phyloP scores from a whole-genome alignment of 2,888 invertebrate genomes.

The Caenorhabditis imperialis region DNA sequence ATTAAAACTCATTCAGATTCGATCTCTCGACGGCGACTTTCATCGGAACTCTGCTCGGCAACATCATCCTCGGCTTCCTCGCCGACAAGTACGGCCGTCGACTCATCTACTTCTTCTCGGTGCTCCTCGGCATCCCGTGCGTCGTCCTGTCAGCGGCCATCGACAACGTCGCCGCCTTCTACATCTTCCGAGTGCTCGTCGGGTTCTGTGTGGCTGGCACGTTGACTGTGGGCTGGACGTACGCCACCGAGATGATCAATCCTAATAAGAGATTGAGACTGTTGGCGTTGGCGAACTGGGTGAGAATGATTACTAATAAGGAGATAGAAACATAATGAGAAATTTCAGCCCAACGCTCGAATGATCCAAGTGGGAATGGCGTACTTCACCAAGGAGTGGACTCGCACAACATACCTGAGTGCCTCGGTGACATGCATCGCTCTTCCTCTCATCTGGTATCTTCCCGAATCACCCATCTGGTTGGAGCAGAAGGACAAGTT shows the following conservation, averaged over 20 bases:
- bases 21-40: constrained; percentile 33
- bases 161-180: constrained; percentile 23
- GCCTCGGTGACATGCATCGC: constrained; percentile 27
- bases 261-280: constrained; percentile 34
- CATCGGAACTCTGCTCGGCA: constrained; percentile 50
- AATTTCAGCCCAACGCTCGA: constrained; percentile 47
- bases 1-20: constrained; percentile 12
- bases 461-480: constrained; percentile 51
- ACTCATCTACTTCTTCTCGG: constrained; percentile 26
- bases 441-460: constrained; percentile 38
- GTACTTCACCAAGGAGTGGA: constrained; percentile 42
- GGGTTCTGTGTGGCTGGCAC: constrained; percentile 53
- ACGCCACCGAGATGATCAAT: constrained; percentile 47
- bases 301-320: too few species aligned
- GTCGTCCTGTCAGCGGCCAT: constrained; percentile 29
- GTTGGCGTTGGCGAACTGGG: constrained; percentile 47
- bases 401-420: constrained; percentile 21
- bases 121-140: constrained; percentile 48
- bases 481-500: constrained; percentile 42
- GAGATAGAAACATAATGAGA: too few species aligned
- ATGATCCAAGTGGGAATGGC: constrained; percentile 45
- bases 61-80: constrained; percentile 42
- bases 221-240: constrained; percentile 53
- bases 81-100: constrained; percentile 49
- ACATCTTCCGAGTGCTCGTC: constrained; percentile 38